Percentiles rank a stretch among this genome's conserved stretches.
Evolutionary conservation across 92 coral and sea anemone genomes (phyloP).

Genomic region (Phenganax subtilis): DNA sequence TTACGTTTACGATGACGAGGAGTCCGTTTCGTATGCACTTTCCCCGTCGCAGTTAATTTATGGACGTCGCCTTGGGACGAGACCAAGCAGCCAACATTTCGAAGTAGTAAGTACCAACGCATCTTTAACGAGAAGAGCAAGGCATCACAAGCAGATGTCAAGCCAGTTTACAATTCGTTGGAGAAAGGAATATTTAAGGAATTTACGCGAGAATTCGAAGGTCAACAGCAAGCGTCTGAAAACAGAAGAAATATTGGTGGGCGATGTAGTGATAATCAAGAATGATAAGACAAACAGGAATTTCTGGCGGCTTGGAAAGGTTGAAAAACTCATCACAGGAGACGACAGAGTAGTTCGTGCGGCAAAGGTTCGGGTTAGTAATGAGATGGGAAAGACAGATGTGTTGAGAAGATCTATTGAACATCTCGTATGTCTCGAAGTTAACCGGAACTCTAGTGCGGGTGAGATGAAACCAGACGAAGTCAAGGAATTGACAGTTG

Average conservation of each 20-base stretch:
- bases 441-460: neutral
- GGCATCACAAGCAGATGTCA: neutral
- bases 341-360: conserved; percentile 2
- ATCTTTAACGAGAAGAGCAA: no score
- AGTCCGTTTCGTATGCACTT: conserved; percentile 22
- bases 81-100: neutral
- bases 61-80: no score
- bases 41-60: no score
- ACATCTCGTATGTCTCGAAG: conserved; percentile 13
- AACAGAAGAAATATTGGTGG: neutral
- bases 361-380: conserved; percentile 3
- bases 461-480: no score
- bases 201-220: conserved; percentile 16
- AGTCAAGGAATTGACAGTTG: no score
- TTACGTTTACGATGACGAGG: conserved; percentile 18
- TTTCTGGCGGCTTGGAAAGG: conserved; percentile 2
- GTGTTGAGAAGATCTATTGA: neutral
- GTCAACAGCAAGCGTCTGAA: conserved; percentile 1
- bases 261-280: conserved; percentile 5
- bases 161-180: conserved; percentile 2
- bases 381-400: neutral
- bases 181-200: conserved; percentile 2
- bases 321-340: neutral
- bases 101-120: no score
- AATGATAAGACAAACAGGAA: conserved; percentile 7